Percentiles rank a stretch among this genome's conserved stretches.
Evolutionary conservation across 2,113 vertebrate species (phyloP).

Genomic region (Chunga burmeisteri): DNA sequence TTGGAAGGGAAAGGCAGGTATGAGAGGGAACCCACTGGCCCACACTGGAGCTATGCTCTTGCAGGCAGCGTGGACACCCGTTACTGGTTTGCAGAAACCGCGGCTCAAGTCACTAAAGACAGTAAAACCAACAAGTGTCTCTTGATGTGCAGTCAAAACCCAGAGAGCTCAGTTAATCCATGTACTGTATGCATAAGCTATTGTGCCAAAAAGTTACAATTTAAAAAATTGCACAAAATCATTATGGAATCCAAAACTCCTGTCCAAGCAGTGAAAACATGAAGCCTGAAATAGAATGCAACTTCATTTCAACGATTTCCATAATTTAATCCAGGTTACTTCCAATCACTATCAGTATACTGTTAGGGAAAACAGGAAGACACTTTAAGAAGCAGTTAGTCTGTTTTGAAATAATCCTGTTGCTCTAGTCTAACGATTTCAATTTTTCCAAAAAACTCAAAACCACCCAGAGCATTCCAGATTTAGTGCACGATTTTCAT

Average conservation of each 20-base stretch:
- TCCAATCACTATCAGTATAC: not conserved
- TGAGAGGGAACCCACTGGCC: not conserved
- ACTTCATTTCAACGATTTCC: not conserved
- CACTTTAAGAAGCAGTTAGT: not conserved
- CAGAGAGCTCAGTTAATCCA: not conserved
- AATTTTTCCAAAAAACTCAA: not conserved
- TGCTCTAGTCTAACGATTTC: not conserved
- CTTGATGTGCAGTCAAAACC: not conserved
- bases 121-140: not conserved
- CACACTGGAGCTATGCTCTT: not conserved
- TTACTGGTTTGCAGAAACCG: not conserved
- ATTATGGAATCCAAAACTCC: not conserved
- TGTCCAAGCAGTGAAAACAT: not conserved
- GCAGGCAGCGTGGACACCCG: not conserved
- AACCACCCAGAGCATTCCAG: not conserved
- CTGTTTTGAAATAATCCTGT: not conserved
- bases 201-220: not conserved
- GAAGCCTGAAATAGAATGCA: not conserved
- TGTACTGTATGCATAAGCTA: not conserved
- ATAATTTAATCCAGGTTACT: not conserved
- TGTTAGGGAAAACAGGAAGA: not conserved
- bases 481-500: not conserved
- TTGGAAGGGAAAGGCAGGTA: not conserved
- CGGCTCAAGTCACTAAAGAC: not conserved
- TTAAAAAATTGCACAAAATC: not conserved